Base-by-base conservation (phyloP, 2,888 invertebrate genomes). In the Nephrotoma appendiculata region DNA sequence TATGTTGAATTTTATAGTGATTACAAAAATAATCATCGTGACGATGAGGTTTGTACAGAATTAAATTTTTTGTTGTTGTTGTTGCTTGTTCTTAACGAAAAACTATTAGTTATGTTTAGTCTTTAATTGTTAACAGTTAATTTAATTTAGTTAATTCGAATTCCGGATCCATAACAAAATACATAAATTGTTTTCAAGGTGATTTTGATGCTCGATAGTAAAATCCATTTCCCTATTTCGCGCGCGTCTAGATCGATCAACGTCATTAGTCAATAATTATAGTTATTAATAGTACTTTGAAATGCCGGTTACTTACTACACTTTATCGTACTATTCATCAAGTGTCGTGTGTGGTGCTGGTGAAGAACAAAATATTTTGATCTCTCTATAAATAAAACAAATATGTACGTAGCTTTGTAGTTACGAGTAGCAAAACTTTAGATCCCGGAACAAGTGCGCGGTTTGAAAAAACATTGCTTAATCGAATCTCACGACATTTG, bases 11-110 rank as follows among this genome's bases (percentile, higher is more conserved):
- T 90, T 88, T 89, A 89, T 88, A 87, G 89, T 86, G 90, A 90
- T 88, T 91, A 90, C 88, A 90, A 89, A 87, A 90, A 90, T 88
- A 89, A 89, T 88, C 90, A 90, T 89, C 89, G 89, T 87, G 90
- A 90, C 88, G 89, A 89, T 88, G 89, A 89, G 89, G 89, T 90
- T 88, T 88, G 89, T 89, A 87, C 41, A 11, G 15, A 52, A 41
- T 48, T 85, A 19, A 31, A 45, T 31, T 86, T 86, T 31, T 31
- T n/a, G n/a, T 44, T 44, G 9, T 15, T 86, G 11, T 71, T 9
- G 11, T 71, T 31, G 31, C 31, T 31, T 71, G 31, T 31, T 52
- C 2, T 31, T 11, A 19, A 71, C 71, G 71, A 31, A 19, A 7
- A 19, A 71, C 71, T 71, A 71, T 71, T 71, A 9, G 71, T 71